Conservation (phyloP, 2,113 vertebrate genomes). For the Platysternon megacephalum region DNA sequence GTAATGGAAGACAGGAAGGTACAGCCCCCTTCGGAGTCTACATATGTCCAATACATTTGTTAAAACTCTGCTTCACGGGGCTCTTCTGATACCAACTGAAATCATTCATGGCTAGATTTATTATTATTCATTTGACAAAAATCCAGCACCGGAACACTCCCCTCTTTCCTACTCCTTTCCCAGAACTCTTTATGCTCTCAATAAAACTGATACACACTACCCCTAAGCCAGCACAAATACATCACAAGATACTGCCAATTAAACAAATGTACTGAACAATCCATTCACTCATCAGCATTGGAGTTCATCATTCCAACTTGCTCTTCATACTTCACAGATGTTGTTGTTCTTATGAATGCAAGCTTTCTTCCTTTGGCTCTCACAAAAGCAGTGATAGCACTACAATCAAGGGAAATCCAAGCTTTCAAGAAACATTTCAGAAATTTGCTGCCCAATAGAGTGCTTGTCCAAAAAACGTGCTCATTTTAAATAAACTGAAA, state of each 20-base stretch:
- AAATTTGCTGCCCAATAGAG: neutral
- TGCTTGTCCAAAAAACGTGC: neutral
- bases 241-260: slow-evolving; percentile 43
- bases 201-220: neutral
- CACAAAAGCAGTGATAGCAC: neutral
- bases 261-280: slow-evolving; percentile 26
- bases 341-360: slow-evolving; percentile 64
- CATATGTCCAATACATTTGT: neutral
- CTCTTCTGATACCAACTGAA: neutral
- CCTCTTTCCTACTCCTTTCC: neutral
- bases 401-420: slow-evolving; percentile 39
- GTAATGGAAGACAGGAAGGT: neutral
- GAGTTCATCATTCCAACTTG: slow-evolving; percentile 69
- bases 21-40: neutral
- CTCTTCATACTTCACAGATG: slow-evolving; percentile 69
- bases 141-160: neutral
- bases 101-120: neutral
- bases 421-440: neutral
- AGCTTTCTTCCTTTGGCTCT: slow-evolving; percentile 60
- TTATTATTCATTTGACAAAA: neutral
- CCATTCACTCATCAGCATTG: slow-evolving; percentile 26
- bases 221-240: slow-evolving; percentile 43
- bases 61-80: neutral
- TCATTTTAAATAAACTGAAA: neutral
- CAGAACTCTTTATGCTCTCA: slow-evolving; percentile 1